These are phyloP conservation scores for Lasioglossum morio DNA, from an alignment of 2,888 invertebrate species.

Conservation along the genomic window DNA sequence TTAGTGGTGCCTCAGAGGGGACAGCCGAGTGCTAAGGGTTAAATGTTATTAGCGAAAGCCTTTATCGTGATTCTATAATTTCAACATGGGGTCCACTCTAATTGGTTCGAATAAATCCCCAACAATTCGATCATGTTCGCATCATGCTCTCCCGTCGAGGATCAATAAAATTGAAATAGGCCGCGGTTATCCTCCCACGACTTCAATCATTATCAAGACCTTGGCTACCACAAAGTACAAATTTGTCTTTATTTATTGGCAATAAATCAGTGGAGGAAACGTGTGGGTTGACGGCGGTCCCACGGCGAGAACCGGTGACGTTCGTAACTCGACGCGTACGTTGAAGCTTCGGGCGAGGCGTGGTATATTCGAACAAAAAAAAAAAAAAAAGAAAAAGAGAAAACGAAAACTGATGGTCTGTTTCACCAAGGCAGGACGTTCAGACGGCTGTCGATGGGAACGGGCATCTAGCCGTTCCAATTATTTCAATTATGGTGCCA, in stretches of 20 bases:
- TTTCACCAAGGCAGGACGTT: constrained; percentile 5
- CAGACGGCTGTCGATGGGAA: constrained; percentile 35
- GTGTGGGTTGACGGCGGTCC: constrained; percentile 46
- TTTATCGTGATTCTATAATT: too few relatives aligned
- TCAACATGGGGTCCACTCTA: too few relatives aligned
- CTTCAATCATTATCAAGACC: constrained; percentile 26
- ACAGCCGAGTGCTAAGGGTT: too few relatives aligned
- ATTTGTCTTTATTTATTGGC: constrained; percentile 38
- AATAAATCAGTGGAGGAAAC: constrained; percentile 50
- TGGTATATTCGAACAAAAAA: constrained; percentile 32
- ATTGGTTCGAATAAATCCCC: too few relatives aligned
- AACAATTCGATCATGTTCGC: too few relatives aligned
- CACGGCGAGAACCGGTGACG: constrained; percentile 43
- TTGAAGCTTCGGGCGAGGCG: constrained; percentile 32
- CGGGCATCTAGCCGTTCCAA: constrained; percentile 46
- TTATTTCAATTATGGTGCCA: constrained; percentile 58
- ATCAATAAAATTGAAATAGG: not conserved
- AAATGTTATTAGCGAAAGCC: too few relatives aligned
- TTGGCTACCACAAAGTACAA: constrained; percentile 9
- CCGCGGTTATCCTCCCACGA: constrained; percentile 30
- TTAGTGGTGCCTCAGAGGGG: too few relatives aligned
- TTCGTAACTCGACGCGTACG: constrained; percentile 43
- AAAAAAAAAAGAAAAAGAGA: too few relatives aligned
- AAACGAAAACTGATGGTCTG: not conserved
- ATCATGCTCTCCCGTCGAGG: too few relatives aligned